Evolutionary conservation across 2,113 vertebrate species (phyloP).

Genomic region (Crotalus helleri): DNA sequence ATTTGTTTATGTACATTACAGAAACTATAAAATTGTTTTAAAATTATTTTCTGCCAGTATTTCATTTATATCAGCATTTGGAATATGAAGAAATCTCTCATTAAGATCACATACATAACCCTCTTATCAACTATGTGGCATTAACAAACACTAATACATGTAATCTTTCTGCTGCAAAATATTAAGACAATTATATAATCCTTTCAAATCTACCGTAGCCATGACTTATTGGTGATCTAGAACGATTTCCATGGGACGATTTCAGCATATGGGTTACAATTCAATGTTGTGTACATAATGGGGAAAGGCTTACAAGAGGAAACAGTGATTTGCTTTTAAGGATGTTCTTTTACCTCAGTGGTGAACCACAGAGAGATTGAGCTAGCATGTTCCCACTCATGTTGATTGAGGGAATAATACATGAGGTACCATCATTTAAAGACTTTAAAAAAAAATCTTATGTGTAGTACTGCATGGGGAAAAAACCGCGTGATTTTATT

Average conservation of each 20-base stretch:
- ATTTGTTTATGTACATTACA: conserved; percentile 50
- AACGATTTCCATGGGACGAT: background rate
- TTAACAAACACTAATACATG: background rate
- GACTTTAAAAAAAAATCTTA: background rate
- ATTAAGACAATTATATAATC: background rate
- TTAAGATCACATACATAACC: conserved; percentile 29
- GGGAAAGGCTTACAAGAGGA: background rate
- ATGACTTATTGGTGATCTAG: background rate
- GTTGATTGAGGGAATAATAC: background rate
- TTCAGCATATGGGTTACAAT: background rate
- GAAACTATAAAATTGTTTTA: conserved; percentile 43
- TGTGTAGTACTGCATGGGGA: background rate
- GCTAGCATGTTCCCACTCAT: background rate
- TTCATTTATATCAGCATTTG: conserved; percentile 27
- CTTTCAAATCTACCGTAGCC: background rate
- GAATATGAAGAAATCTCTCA: conserved; percentile 30
- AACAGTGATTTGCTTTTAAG: background rate
- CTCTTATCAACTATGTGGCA: conserved; percentile 14
- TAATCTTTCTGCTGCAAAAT: background rate
- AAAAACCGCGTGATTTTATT: background rate
- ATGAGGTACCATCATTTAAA: background rate
- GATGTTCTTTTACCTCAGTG: background rate
- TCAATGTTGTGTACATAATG: background rate
- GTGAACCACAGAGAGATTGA: background rate
- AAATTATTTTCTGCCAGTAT: conserved; percentile 43